A percentile compares a stretch with the other conserved stretches of the same genome.
Evolutionary conservation across 2,797 vertebrate genomes (phyloP).

Genomic region (Melanogrammus aeglefinus): DNA sequence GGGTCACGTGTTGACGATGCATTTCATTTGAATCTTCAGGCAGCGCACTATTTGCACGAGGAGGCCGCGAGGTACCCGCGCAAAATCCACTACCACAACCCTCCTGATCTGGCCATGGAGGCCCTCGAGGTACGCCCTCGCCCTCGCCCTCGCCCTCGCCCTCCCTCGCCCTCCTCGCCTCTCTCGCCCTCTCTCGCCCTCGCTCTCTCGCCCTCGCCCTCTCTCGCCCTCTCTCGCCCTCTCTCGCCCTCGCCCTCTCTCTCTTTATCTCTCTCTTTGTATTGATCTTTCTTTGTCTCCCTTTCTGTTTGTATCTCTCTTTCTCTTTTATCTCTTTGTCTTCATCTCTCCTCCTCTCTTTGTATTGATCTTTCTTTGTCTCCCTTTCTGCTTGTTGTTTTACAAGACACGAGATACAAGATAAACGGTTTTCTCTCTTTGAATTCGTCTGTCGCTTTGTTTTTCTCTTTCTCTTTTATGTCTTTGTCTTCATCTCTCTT

Average conservation of each 20-base stretch:
- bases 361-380: no score
- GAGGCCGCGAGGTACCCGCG: conserved; percentile 95
- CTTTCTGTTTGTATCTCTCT: background rate
- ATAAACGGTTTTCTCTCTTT: no score
- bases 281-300: background rate
- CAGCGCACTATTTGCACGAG: conserved; percentile 89
- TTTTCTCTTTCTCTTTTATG: background rate
- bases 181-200: no score
- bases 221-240: background rate
- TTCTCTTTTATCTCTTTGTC: background rate
- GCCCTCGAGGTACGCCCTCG: conserved; percentile 85
- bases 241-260: background rate
- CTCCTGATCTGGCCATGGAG: conserved; percentile 97
- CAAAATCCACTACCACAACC: conserved; percentile 99
- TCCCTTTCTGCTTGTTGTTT: no score
- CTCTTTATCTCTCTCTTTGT: background rate
- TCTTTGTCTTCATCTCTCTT: background rate
- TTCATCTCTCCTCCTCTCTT: no score
- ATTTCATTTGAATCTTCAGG: conserved; percentile 54
- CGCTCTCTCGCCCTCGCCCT: no score
- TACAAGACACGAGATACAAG: no score
- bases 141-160: no score
- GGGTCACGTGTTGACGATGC: background rate
- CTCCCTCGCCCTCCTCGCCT: background rate
- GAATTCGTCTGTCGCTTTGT: background rate